Conservation (phyloP, 2,888 invertebrate genomes). For the Luperina testacea region DNA sequence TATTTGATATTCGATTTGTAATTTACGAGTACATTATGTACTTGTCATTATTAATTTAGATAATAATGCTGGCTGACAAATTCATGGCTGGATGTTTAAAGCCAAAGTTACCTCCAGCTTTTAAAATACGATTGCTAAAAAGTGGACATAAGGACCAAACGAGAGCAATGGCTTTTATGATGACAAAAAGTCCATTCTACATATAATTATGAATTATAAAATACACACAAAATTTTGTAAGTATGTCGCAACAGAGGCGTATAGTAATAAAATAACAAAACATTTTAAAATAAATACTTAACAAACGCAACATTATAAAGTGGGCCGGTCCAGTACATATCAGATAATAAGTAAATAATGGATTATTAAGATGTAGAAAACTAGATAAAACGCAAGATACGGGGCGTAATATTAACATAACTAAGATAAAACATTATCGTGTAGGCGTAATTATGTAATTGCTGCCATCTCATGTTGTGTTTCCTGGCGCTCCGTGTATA, state of each 20-base stretch:
- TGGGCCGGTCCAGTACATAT: conserved; percentile 33
- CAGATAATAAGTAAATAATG: conserved; percentile 56
- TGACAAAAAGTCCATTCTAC: background rate
- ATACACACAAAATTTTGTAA: background rate
- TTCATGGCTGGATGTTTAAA: background rate
- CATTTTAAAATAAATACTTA: conserved; percentile 4
- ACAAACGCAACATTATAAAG: conserved; percentile 21
- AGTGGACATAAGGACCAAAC: background rate
- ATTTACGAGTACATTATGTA: background rate
- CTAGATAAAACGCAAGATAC: conserved; percentile 56
- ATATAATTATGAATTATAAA: background rate
- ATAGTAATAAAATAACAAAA: background rate
- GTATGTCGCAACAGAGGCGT: background rate
- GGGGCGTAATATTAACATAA: conserved; percentile 51
- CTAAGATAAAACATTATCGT: conserved; percentile 55
- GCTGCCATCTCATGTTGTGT: conserved; percentile 46
- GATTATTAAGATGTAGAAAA: conserved; percentile 59
- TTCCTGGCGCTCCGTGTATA: conserved; percentile 22
- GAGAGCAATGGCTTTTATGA: background rate
- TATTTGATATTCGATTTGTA: conserved; percentile 19
- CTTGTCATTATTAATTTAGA: conserved; percentile 26
- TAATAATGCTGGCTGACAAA: background rate
- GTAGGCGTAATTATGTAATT: conserved; percentile 61
- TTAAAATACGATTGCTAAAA: background rate
- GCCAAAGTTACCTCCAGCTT: background rate